Conservation (phyloP, 1,140 invertebrate genomes). For the Octopus bimaculoides region DNA sequence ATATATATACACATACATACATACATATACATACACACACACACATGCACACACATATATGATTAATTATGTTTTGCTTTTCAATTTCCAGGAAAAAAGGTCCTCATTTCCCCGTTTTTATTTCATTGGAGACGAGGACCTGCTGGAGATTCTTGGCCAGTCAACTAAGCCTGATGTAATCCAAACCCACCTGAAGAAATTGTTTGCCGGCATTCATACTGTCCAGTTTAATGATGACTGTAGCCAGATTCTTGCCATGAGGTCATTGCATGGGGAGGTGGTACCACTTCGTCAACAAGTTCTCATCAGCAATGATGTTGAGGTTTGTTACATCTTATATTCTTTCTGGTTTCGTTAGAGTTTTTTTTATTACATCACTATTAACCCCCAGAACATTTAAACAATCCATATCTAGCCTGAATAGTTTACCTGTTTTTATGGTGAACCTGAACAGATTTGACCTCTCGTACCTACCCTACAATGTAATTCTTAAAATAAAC, state of each 20-base stretch:
- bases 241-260: slow-evolving; percentile 71
- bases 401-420: too few species aligned
- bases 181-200: slow-evolving; percentile 89
- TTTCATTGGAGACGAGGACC: slow-evolving; percentile 94
- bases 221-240: slow-evolving; percentile 69
- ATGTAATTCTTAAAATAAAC: too few species aligned
- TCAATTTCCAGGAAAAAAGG: slow-evolving; percentile 76
- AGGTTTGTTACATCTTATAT: slow-evolving; percentile 61
- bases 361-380: too few species aligned
- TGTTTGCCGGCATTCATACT: slow-evolving; percentile 83
- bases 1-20: too few species aligned
- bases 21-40: background rate
- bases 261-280: slow-evolving; percentile 80
- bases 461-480: too few species aligned
- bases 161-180: slow-evolving; percentile 80
- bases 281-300: slow-evolving; percentile 76
- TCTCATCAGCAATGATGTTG: slow-evolving; percentile 76
- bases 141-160: slow-evolving; percentile 89
- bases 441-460: too few species aligned
- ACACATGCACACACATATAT: background rate
- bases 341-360: too few species aligned
- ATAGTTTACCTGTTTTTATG: too few species aligned
- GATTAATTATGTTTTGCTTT: background rate
- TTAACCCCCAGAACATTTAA: too few species aligned
- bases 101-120: slow-evolving; percentile 91